Evolutionary conservation across 2,113 vertebrate genomes (phyloP), one percentile per base, ranked within the genome.

Genomic region (Nycticorax nycticorax): DNA sequence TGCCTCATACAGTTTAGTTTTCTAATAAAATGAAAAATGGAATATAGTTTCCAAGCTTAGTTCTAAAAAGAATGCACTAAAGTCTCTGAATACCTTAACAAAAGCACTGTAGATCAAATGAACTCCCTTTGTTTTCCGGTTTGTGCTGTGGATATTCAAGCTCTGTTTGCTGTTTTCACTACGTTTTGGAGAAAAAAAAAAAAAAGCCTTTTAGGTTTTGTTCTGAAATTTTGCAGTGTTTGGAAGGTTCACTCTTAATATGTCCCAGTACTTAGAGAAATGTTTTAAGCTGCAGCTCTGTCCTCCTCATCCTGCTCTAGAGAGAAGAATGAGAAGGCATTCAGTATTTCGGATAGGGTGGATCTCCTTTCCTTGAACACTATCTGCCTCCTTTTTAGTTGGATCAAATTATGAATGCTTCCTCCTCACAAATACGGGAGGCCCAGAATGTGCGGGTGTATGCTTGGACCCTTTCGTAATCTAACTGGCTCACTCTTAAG

Each of bases 1-100:
- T 95, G 88, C 85, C 78, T 93, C 93, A 94, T 92, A 95, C 90
- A 88, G 91, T 92, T 88, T 96, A 95, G 87, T 93, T 97, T 97
- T 95, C 85, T 94, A 97, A 92, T 94, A 97, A 96, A 97, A 90
- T 80, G 67, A 89, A 89, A 96, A 96, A 87, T 48, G 79, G 84
- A 92, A 68, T 91, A 88, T 90, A 91, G 91, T 93, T 92, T 92
- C 80, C 5, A 10, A 95, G 86, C 90, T 94, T 96, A 97, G 89
- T 96, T 96, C 81, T 96, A 77, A 96, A 94, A 81, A 93, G 71
- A 92, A 84, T 88, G 93, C 93, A 96, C 88, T 96, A 82, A 94
- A 93, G 71, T 94, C 50, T 77, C 50, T 94, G 85, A 78, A 48
- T 74, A 92, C 60, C 59, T 93, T 97, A 95, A 95, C 89, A 82